phyloP scores from a whole-genome alignment of 2,797 vertebrate genomes.

The Miichthys miiuy region DNA sequence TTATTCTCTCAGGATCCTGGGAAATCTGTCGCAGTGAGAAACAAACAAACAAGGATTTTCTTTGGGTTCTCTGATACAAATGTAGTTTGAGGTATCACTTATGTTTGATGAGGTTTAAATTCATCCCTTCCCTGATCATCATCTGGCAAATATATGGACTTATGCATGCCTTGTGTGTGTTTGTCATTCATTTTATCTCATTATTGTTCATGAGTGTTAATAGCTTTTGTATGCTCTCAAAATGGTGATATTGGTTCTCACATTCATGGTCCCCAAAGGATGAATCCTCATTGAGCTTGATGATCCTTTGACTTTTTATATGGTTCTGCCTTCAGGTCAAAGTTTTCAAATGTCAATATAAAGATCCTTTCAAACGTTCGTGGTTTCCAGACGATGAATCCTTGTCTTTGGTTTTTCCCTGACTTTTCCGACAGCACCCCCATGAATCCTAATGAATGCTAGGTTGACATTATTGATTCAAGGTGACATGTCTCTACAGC shows the following conservation, averaged over 20 bases:
- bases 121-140: background rate
- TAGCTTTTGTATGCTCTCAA: background rate
- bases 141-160: background rate
- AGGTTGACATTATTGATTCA: background rate
- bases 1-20: slow-evolving; percentile 18
- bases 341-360: background rate
- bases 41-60: slow-evolving; percentile 7
- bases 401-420: too few relatives aligned
- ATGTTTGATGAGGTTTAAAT: background rate
- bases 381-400: background rate
- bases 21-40: background rate
- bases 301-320: background rate
- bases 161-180: background rate
- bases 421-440: too few relatives aligned
- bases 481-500: background rate
- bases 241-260: background rate
- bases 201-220: background rate
- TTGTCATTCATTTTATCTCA: background rate
- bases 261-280: background rate
- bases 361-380: background rate
- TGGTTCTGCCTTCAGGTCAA: too few relatives aligned
- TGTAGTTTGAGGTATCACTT: background rate
- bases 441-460: background rate
- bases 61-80: background rate
- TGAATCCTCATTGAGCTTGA: background rate